phyloP scores from a whole-genome alignment of 2,113 vertebrate species.

The Orycteropus afer region DNA sequence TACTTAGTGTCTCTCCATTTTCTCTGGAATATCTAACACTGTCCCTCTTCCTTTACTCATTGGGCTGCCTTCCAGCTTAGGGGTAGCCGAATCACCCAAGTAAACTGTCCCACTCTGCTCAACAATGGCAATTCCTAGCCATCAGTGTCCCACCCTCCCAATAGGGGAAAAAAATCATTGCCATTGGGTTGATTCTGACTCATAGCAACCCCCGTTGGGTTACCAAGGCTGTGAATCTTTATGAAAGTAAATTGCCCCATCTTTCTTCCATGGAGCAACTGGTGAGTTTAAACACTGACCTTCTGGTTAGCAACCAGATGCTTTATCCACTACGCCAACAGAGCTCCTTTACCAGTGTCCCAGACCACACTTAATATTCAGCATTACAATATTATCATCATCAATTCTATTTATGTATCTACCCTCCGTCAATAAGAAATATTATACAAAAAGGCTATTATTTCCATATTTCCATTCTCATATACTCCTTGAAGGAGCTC shows the following conservation, averaged over 20 bases:
- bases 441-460: background rate
- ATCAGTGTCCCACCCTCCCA: accelerated
- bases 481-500: too few relatives aligned
- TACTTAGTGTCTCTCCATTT: background rate
- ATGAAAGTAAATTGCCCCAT: too few relatives aligned
- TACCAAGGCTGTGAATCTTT: too few relatives aligned
- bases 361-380: background rate
- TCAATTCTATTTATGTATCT: background rate
- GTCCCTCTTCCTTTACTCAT: accelerated
- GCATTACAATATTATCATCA: background rate
- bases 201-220: too few relatives aligned
- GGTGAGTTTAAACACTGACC: too few relatives aligned
- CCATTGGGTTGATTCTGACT: too few relatives aligned
- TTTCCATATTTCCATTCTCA: too few relatives aligned
- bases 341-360: too few relatives aligned
- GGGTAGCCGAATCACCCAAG: background rate
- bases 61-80: accelerated
- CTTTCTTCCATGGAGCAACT: too few relatives aligned
- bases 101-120: background rate
- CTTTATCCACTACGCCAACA: too few relatives aligned
- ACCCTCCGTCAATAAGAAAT: background rate
- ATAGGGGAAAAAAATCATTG: too few relatives aligned
- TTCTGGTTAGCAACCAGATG: too few relatives aligned
- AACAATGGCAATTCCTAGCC: background rate
- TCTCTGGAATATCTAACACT: background rate